A percentile compares a stretch with the other conserved stretches of the same genome.
These are phyloP conservation scores for Lagria hirta DNA, from an alignment of 2,888 invertebrate species.

Conservation along the genomic window DNA sequence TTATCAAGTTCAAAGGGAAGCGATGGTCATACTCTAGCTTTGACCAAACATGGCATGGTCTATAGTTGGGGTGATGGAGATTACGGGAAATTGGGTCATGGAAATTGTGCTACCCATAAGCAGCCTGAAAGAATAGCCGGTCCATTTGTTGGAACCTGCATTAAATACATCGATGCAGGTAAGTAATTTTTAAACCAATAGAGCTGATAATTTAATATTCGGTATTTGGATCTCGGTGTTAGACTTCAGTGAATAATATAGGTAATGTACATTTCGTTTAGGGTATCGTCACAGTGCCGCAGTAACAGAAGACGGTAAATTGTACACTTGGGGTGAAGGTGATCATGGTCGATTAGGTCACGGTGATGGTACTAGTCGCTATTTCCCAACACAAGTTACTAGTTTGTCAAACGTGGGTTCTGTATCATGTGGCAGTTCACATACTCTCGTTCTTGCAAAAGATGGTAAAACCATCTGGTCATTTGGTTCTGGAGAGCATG, in stretches of 20 bases:
- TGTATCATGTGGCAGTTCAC: conserved; percentile 60
- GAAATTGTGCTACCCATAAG: conserved; percentile 57
- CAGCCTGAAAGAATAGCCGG: conserved; percentile 59
- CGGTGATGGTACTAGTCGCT: conserved; percentile 62
- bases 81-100: conserved; percentile 61
- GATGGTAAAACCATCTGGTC: conserved; percentile 62
- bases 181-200: conserved; percentile 5
- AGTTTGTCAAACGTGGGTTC: conserved; percentile 60
- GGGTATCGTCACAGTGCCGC: conserved; percentile 62
- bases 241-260: conserved; percentile 2
- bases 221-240: conserved; percentile 1
- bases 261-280: conserved; percentile 32
- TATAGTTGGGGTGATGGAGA: conserved; percentile 64
- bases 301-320: conserved; percentile 58
- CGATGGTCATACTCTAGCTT: conserved; percentile 60
- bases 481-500: conserved; percentile 60
- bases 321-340: conserved; percentile 64
- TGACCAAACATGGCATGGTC: conserved; percentile 58
- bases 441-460: conserved; percentile 57
- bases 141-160: conserved; percentile 54
- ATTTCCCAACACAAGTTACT: conserved; percentile 61
- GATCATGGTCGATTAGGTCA: conserved; percentile 61
- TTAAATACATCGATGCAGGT: conserved; percentile 59
- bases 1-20: conserved; percentile 62
- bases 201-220: conserved; percentile 2